These are phyloP conservation scores for Synaphobranchus kaupii DNA, from an alignment of 2,797 vertebrate species.

Conservation along the genomic window DNA sequence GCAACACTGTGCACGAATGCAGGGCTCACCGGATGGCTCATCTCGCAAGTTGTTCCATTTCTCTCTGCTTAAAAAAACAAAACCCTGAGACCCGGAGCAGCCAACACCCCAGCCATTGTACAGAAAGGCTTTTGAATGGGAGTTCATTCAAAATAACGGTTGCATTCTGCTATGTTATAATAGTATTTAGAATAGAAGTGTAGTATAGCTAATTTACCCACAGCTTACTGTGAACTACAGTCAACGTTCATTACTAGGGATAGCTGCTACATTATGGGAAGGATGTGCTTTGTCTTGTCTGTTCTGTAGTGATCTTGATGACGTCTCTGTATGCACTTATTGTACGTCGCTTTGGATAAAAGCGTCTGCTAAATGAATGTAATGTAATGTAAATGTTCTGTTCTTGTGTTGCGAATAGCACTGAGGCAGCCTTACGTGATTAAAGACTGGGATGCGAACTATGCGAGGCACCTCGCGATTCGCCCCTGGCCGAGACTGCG, in stretches of 20 bases:
- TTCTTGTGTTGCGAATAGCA: background rate
- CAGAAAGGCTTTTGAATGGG: background rate
- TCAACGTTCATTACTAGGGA: too few relatives aligned
- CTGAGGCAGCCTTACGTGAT: background rate
- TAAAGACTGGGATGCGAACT: too few relatives aligned
- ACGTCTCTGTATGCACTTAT: too few relatives aligned
- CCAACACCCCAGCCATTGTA: background rate
- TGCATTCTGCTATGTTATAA: background rate
- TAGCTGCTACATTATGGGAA: too few relatives aligned
- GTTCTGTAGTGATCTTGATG: too few relatives aligned
- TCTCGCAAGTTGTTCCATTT: background rate
- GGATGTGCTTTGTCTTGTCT: too few relatives aligned
- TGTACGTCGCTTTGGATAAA: too few relatives aligned
- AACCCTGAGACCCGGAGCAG: background rate
- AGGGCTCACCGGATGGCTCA: background rate
- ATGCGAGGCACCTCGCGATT: background rate
- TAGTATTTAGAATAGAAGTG: too few relatives aligned
- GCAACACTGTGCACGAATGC: background rate
- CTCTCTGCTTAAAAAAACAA: background rate
- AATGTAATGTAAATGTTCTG: too few relatives aligned
- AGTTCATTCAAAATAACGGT: background rate
- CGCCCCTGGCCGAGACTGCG: background rate
- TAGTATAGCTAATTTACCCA: too few relatives aligned
- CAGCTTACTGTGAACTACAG: too few relatives aligned
- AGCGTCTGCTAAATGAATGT: too few relatives aligned